Evolutionary conservation across 2,797 vertebrate genomes (phyloP).

Genomic region (Molothrus aeneus): DNA sequence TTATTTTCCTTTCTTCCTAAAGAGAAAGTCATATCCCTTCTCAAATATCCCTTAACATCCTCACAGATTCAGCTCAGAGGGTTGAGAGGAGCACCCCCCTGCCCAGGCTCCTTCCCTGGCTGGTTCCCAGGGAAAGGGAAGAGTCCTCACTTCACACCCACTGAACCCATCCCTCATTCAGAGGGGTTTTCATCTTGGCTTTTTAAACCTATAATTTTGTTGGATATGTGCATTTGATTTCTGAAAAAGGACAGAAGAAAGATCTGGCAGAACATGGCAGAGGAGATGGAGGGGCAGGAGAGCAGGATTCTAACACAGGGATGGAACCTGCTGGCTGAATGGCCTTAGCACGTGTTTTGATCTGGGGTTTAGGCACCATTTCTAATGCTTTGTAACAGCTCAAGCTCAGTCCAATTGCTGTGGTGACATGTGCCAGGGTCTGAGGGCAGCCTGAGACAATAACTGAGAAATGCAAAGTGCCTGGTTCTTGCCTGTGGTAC

Average conservation of each 20-base stretch:
- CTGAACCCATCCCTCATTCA: neutral
- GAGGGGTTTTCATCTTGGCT: neutral
- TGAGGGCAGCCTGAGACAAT: neutral
- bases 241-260: neutral
- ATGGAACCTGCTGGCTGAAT: neutral
- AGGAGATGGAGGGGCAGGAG: neutral
- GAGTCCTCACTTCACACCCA: neutral
- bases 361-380: neutral
- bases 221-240: neutral
- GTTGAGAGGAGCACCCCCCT: neutral
- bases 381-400: neutral
- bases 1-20: constrained; percentile 17
- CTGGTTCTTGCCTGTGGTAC: neutral
- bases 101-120: accelerated
- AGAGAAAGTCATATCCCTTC: neutral
- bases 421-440: neutral
- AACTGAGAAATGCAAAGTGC: neutral
- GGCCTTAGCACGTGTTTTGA: neutral
- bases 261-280: neutral
- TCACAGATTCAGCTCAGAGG: neutral
- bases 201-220: neutral
- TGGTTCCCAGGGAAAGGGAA: neutral
- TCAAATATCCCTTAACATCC: neutral
- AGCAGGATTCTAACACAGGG: neutral
- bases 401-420: neutral